phyloP scores from a whole-genome alignment of 1,140 invertebrate genomes.

The Archivesica marissinica region DNA sequence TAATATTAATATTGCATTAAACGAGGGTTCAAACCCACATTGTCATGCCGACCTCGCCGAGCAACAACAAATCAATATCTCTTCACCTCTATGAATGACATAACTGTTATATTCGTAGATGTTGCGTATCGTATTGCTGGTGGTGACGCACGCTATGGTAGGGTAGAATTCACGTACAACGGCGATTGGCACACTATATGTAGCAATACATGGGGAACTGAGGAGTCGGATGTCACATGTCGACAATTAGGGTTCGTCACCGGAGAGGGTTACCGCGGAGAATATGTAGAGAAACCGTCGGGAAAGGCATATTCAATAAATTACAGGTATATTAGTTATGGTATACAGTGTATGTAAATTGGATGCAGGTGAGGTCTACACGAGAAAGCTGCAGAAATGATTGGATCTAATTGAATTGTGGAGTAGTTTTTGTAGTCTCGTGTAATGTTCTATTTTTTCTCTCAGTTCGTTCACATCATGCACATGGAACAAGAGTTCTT shows the following conservation, averaged over 20 bases:
- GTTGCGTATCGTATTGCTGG: conserved; percentile 30
- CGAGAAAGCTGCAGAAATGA: conserved; percentile 37
- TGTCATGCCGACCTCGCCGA: no score
- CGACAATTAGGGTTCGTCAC: conserved; percentile 67
- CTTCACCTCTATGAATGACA: no score
- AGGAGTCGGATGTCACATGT: conserved; percentile 75
- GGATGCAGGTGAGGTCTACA: no score
- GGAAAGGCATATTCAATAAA: conserved; percentile 40
- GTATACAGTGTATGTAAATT: not conserved
- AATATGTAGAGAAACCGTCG: conserved; percentile 25
- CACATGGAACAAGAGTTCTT: no score
- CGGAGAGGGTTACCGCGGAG: conserved; percentile 66
- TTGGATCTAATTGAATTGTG: not conserved
- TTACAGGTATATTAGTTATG: conserved; percentile 41
- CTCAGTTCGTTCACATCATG: no score
- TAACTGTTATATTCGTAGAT: no score
- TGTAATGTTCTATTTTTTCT: no score
- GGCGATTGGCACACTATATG: conserved; percentile 74
- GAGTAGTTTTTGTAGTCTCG: no score
- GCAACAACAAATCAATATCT: no score
- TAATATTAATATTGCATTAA: no score
- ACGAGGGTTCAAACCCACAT: no score
- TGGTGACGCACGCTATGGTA: conserved; percentile 67
- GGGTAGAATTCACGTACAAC: conserved; percentile 72
- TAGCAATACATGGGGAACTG: conserved; percentile 65